Base-by-base conservation (phyloP, 2,797 vertebrate species). In the Mus caroli region DNA sequence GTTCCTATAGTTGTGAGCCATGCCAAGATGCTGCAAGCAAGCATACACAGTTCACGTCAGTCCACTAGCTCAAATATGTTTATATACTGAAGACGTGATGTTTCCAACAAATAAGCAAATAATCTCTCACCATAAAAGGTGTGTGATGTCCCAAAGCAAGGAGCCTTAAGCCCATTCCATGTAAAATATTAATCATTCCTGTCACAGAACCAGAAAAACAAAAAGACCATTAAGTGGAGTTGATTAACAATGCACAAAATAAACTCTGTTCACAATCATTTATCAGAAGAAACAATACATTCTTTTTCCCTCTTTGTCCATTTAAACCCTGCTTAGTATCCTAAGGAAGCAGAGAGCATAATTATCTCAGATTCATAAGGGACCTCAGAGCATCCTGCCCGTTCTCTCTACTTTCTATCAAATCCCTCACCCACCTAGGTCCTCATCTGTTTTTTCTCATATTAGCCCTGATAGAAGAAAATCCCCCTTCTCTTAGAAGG, bases 101-200 rank as follows among this genome's bases (percentile, higher is more conserved):
- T 92, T 94, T 77, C 73, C 15, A 0, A 77, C 37, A 90, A 88
- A 52, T 6, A 86, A 75, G 80, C n/a, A 58, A 73, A 84, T 6
- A 76, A 94, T 77, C 97, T 98, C 98, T 99, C 97, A 99, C 99
- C 99, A 99, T 99, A 97, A 99, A 99, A 71, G 99, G 99, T 37
- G 99, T 99, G 97, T 99, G 99, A 97, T 99, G 99, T 69, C 99
- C 99, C 13, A 99, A 98, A 75, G 99, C 99, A 97, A 99, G 99
- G 97, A 99, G 99, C 52, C 99, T 99, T 94, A 99, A 98, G 12
- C 99, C 99, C 95, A 99, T 96, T 37, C 99, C 99, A n/a, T 99
- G 99, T 31, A 99, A 98, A 98, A 99, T 99, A 96, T 99, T 99
- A 90, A 99, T 99, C 99, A 99, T 99, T 96, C 99, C 99, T 99